Percentiles rank a stretch among this genome's conserved stretches.
These are phyloP conservation scores for Itoplectis maculator DNA, from an alignment of 2,888 invertebrate species.

Conservation along the genomic window DNA sequence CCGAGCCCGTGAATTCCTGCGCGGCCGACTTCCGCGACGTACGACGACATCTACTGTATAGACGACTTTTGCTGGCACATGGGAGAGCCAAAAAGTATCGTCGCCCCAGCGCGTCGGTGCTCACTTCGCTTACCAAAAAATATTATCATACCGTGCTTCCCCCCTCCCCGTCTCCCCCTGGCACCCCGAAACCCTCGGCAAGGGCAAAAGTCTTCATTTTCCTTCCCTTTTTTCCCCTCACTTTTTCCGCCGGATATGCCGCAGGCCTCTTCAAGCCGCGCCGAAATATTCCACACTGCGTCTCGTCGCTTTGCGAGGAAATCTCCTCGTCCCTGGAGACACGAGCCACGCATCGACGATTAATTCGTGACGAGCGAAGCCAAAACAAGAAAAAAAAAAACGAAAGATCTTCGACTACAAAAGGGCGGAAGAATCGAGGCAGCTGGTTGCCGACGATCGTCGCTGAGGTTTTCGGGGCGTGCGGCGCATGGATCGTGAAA, in stretches of 20 bases:
- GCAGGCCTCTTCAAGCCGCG: slow-evolving; percentile 27
- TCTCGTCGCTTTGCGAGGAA: neutral
- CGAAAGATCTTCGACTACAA: neutral
- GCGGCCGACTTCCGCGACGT: slow-evolving; percentile 55
- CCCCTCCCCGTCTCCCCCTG: slow-evolving; percentile 4
- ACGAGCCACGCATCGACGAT: slow-evolving; percentile 39
- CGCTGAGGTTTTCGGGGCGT: neutral
- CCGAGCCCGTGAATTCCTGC: slow-evolving; percentile 54
- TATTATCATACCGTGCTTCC: slow-evolving; percentile 42
- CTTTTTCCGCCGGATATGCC: slow-evolving; percentile 30
- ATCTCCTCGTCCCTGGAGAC: slow-evolving; percentile 27
- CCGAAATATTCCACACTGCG: slow-evolving; percentile 33
- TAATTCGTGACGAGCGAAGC: slow-evolving; percentile 34
- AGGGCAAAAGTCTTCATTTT: slow-evolving; percentile 29
- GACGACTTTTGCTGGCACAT: neutral
- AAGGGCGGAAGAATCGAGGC: slow-evolving; percentile 26
- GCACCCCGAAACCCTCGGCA: neutral
- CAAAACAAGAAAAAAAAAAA: neutral
- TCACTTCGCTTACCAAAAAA: slow-evolving; percentile 41
- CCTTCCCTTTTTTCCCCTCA: slow-evolving; percentile 18
- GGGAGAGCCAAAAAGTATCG: neutral
- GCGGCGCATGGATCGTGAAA: neutral
- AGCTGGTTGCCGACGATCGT: slow-evolving; percentile 30
- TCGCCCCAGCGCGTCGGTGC: slow-evolving; percentile 10
- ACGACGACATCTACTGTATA: slow-evolving; percentile 19